Base-by-base conservation (phyloP, 2,888 invertebrate genomes). In the Eupithecia centaureata region DNA sequence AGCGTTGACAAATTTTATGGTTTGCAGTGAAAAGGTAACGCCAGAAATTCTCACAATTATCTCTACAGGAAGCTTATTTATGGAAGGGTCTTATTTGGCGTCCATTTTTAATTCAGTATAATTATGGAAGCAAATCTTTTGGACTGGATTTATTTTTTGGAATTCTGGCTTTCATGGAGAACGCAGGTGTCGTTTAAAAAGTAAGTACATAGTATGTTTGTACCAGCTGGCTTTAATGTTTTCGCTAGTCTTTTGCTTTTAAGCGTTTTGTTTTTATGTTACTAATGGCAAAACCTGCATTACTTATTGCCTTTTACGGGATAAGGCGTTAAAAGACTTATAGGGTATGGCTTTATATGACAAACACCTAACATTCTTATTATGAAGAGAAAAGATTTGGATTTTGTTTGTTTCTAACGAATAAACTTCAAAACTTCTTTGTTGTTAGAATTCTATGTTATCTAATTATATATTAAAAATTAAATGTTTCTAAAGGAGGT, bases 21-120 rank as follows among this genome's bases (percentile, higher is more conserved):
- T 54, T 56, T n/a, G 32, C 22, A 65, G 18, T 59, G 32, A 22
- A 61, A 61, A 61, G 54, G 61, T 61, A 57, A 30, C 32, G 25
- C 51, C 63, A 61, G 15, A 65, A 72, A 73, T 65, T 59, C 52
- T 57, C 68, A 54, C 68, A 68, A 71, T 73, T 68, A 67, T 67
- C 62, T 70, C 63, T 67, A 61, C 68, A 61, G 27, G 51, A 63
- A 59, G 25, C 61, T 69, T 72, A 73, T 73, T 68, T 70, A 73
- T 66, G 70, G 65, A 65, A 62, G 60, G 66, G 47, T 52, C 61
- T 59, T 63, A 68, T 70, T 71, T 65, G 51, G 42, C 58, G 60
- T 72, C 65, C 62, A 71, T 73, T 74, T 73, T 75, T 70, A 74
- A 74, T 72, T 72, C 64, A 56, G 59, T 56, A 38, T 51, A 62